Base-by-base conservation (phyloP, 1,140 invertebrate genomes). In the Lepidotrigona ventralis region DNA sequence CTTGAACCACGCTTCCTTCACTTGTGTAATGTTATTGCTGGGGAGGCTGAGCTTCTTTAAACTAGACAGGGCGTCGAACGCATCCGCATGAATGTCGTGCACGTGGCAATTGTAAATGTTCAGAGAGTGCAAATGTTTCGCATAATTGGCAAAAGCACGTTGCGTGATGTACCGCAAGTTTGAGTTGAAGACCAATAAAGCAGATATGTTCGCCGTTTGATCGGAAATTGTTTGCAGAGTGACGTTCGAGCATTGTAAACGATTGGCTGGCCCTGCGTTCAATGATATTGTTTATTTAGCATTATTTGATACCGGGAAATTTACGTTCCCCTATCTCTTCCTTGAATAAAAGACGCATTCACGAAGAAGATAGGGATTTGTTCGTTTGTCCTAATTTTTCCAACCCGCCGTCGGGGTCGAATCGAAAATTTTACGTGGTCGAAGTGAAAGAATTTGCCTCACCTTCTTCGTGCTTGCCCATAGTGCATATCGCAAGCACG, bases 101-200 rank as follows among this genome's bases (percentile, higher is more conserved):
- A 93, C 78, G 14, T 84, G 84, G 73, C 92, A 93, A 78, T 91
- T 86, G 17, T 91, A 82, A 29, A 93, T 75, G 75, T 89, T 91
- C 77, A 93, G 73, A 33, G 85, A 86, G 23, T 80, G 63, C 77
- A 93, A 76, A 64, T 56, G 90, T 39, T 71, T 85, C 11, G 73
- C 58, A 69, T 90, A 87, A 60, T 78, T 79, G 29, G 11, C 11
- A 74, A 92, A 93, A 6, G 89, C 79, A 2, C 87, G 78, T 21
- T 72, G 84, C 2, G 79, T 33, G 19, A 93, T 85, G 17, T 71
- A 72, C 14, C 68, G 29, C 21, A 92, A 84, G 12, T 77, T 79
- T 46, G 92, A 93, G n/a, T 88, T 39, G 26, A 86, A 81, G 64
- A 92, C 85, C 75, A 90, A 68, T n/a, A 92, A 87, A 21, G 83